Evolutionary conservation across 1,140 invertebrate species (phyloP).

Genomic region (Liolophura sinensis): DNA sequence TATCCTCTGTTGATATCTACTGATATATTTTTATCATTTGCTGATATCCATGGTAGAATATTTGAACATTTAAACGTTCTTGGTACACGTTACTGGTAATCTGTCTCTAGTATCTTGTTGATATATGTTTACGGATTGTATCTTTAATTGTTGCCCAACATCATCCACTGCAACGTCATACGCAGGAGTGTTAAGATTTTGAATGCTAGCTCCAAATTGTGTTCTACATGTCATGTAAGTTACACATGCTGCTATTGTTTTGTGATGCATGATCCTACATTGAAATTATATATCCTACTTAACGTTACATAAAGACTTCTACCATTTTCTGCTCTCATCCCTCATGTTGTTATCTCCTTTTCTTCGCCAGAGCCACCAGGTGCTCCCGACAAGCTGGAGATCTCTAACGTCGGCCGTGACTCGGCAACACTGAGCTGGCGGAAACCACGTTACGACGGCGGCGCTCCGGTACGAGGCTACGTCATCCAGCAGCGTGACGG

Average conservation of each 20-base stretch:
- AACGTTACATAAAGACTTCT: too few species aligned
- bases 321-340: too few species aligned
- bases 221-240: too few species aligned
- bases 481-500: conserved; percentile 57
- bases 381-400: conserved; percentile 86
- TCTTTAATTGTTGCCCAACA: neutral
- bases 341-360: neutral
- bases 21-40: too few species aligned
- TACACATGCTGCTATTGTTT: too few species aligned
- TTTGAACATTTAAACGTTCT: too few species aligned
- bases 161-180: neutral
- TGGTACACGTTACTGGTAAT: too few species aligned
- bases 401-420: conserved; percentile 57
- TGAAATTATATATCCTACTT: too few species aligned
- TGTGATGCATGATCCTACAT: too few species aligned
- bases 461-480: conserved; percentile 48
- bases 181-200: neutral
- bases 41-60: too few species aligned
- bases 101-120: neutral
- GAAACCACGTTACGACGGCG: conserved; percentile 52
- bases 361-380: conserved; percentile 75
- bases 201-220: neutral
- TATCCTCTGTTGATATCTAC: too few species aligned
- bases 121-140: neutral
- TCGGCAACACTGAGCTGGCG: conserved; percentile 51